phyloP scores from a whole-genome alignment of 2,888 invertebrate genomes.

The Acheta domesticus region DNA sequence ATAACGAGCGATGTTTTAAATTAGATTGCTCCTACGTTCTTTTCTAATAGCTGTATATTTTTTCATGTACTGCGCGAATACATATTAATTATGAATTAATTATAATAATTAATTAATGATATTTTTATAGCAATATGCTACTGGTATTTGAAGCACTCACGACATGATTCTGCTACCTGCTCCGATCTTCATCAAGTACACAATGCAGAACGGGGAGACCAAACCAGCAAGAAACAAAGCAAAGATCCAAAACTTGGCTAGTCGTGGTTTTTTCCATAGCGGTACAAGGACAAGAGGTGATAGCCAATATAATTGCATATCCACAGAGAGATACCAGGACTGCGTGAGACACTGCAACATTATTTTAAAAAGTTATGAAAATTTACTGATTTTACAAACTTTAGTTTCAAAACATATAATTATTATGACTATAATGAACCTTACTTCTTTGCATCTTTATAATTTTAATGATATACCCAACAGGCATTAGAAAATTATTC shows the following conservation, averaged over 20 bases:
- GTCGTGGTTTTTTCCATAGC: background rate
- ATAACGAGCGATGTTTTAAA: no score
- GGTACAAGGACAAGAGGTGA: background rate
- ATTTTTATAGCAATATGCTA: no score
- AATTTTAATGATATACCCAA: no score
- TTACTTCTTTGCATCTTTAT: no score
- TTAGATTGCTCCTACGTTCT: no score
- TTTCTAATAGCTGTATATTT: no score
- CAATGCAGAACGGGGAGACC: background rate
- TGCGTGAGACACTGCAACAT: background rate
- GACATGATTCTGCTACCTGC: background rate
- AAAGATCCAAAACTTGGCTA: background rate
- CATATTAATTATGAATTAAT: no score
- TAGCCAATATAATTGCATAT: background rate
- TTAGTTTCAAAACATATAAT: background rate
- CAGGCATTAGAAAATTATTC: no score
- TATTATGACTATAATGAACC: no score
- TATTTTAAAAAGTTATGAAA: background rate
- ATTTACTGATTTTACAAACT: background rate
- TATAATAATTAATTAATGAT: no score
- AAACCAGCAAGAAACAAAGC: background rate
- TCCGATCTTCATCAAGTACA: background rate
- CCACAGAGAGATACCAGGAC: background rate
- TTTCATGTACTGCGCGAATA: no score
- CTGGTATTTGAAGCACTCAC: background rate